Base-by-base conservation (phyloP, 2,888 invertebrate genomes). In the Cybosia mesomella region DNA sequence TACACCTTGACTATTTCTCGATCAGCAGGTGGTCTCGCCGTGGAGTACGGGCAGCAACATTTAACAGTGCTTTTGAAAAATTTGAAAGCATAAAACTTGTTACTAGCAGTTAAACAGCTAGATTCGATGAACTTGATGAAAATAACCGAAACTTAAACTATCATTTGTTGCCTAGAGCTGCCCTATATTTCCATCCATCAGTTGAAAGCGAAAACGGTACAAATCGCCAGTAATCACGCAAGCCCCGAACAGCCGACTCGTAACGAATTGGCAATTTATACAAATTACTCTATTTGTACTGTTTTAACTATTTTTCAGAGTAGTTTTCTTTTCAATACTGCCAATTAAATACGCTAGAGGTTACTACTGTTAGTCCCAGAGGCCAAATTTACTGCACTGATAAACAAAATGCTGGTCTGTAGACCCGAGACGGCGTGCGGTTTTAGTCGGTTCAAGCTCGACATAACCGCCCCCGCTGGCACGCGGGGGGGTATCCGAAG, bases 231-330 rank as follows among this genome's bases (percentile, higher is more conserved):
- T 43, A 62, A 72, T 62, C 84, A 84, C 84, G 84, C 84, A 59
- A 84, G 24, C 54, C 24, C 22, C 58, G 53, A 76, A 74, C 70
- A 76, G 71, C 70, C 62, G 11, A 65, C 58, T 43, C 39, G 67
- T 79, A 80, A 83, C 79, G 74, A 79, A 83, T 82, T 82, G 75
- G 68, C 75, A 75, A 78, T 81, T 77, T 78, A 70, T 71, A 81
- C 74, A 80, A 84, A 83, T 82, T 77, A 82, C 79, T 79, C 65
- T 67, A 67, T 76, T 72, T 77, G 61, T 66, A 67, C 73, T 68
- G 71, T 73, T 73, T 64, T 67, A 65, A 63, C 43, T 34, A 43
- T 64, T 61, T 10, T 76, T 61, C 39, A 54, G 62, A 11, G 61
- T 9, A 55, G 10, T 13, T n/a, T 60, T 24, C 54, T 28, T 9